Base-by-base conservation (phyloP, 2,888 invertebrate species). In the Sthenelais limicola region DNA sequence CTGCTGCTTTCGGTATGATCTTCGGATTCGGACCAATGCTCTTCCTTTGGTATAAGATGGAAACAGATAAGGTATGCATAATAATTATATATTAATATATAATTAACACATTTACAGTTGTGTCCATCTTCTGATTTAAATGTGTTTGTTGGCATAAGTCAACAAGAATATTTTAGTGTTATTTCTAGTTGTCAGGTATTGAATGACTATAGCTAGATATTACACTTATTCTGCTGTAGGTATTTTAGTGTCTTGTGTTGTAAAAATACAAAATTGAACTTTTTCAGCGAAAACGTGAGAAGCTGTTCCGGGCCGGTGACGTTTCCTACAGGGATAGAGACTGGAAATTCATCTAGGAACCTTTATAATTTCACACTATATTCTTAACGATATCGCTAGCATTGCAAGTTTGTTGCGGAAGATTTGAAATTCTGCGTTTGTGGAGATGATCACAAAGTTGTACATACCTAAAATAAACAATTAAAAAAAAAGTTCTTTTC, bases 1-100 rank as follows among this genome's bases (percentile, higher is more conserved):
- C 91, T 3, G 88, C 91, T 73, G 78, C 90, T 48, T 85, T 89
- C 73, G 91, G 91, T 62, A 78, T 92, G 32, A 30, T 58, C n/a
- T 35, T 73, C 3, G 73, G 78, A 24, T 56, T 81, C 28, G 18
- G 76, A 1, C 83, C 83, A 15, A 75, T 82, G 7, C 48, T 74
- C 4, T 12, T 78, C 26, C 49, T 82, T 21, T 68, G 72, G 26
- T 78, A 74, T 33, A 54, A 71, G 18, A 68, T 77, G n/a, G 47
- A 71, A 0, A 73, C 43, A 43, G 75, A 74, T 1, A 73, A 69
- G 73, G 81, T 81, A 62, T 72, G 74, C 70, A 28, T 68, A 18
- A 15, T 7, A 38, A 35, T 5, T 24, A 21, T 38, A 12, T 30
- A 62, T 12, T 33, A 18, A 18, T 62, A 30, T 62, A 33, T 18